These are phyloP conservation scores for Drosophila prolongata DNA, from an alignment of 2,888 invertebrate genomes.

Conservation along the genomic window DNA sequence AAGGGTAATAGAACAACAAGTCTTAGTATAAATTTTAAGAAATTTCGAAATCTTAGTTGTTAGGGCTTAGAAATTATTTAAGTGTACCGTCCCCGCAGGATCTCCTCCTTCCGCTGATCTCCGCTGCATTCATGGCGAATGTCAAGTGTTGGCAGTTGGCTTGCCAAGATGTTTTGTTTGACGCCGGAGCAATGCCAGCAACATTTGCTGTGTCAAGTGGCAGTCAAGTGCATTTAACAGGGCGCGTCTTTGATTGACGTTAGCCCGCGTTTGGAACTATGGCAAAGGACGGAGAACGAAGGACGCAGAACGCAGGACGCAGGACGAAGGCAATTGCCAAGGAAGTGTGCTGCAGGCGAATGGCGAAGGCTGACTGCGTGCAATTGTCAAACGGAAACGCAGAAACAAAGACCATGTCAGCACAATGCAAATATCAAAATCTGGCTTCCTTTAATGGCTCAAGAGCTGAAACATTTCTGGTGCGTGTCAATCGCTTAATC, in stretches of 20 bases:
- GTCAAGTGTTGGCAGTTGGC: slow-evolving; percentile 72
- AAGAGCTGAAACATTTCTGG: slow-evolving; percentile 10
- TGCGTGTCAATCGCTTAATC: slow-evolving; percentile 25
- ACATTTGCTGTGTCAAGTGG: slow-evolving; percentile 69
- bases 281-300: slow-evolving; percentile 9
- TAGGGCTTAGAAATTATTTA: neutral
- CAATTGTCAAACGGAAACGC: slow-evolving; percentile 38
- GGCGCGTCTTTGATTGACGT: slow-evolving; percentile 67
- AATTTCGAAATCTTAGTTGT: too few relatives aligned
- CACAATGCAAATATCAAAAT: slow-evolving; percentile 9
- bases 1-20: too few relatives aligned
- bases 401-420: slow-evolving; percentile 32
- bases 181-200: slow-evolving; percentile 41
- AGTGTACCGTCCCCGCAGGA: slow-evolving; percentile 31
- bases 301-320: neutral
- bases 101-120: slow-evolving; percentile 1
- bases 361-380: slow-evolving; percentile 15
- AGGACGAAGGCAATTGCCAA: slow-evolving; percentile 22
- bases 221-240: slow-evolving; percentile 70
- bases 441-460: slow-evolving; percentile 12
- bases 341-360: slow-evolving; percentile 19
- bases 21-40: too few relatives aligned
- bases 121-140: slow-evolving; percentile 70
- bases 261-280: slow-evolving; percentile 38
- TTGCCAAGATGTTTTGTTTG: slow-evolving; percentile 66